Evolutionary conservation across 2,888 invertebrate species (phyloP).

Genomic region (Lepidocyrtinus sp.): DNA sequence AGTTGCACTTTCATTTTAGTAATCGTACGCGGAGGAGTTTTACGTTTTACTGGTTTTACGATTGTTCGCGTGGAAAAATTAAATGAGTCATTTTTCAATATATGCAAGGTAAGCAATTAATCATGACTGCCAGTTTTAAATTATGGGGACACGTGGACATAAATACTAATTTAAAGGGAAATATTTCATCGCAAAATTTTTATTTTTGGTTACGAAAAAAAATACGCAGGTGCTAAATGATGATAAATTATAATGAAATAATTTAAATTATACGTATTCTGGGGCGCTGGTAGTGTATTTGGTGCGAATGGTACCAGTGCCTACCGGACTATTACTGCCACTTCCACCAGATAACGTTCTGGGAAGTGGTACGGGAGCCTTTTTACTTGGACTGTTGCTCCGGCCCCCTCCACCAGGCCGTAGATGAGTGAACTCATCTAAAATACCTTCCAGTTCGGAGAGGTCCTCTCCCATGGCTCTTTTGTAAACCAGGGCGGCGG

Average conservation of each 20-base stretch:
- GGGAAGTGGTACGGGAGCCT: constrained; percentile 61
- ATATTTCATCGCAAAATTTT: background rate
- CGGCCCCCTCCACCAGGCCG: constrained; percentile 25
- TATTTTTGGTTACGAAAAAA: background rate
- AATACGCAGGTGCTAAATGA: too few relatives aligned
- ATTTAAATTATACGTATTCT: constrained; percentile 39
- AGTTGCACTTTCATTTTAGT: too few relatives aligned
- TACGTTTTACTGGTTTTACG: too few relatives aligned
- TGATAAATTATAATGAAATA: background rate
- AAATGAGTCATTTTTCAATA: too few relatives aligned
- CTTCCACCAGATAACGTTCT: constrained; percentile 49
- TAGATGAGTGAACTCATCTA: constrained; percentile 61
- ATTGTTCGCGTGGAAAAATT: too few relatives aligned
- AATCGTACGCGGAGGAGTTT: too few relatives aligned
- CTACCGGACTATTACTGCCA: constrained; percentile 4
- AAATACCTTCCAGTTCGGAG: constrained; percentile 61
- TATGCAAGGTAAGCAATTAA: too few relatives aligned
- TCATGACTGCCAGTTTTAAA: too few relatives aligned
- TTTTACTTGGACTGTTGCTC: constrained; percentile 51
- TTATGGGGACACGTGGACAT: background rate
- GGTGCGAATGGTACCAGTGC: background rate
- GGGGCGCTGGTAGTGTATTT: constrained; percentile 35
- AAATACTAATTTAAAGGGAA: background rate
- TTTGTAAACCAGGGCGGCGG: constrained; percentile 78
- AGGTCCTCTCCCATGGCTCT: constrained; percentile 71